These are phyloP conservation scores for Pelmatolapia mariae DNA, from an alignment of 2,113 vertebrate species.

Conservation along the genomic window DNA sequence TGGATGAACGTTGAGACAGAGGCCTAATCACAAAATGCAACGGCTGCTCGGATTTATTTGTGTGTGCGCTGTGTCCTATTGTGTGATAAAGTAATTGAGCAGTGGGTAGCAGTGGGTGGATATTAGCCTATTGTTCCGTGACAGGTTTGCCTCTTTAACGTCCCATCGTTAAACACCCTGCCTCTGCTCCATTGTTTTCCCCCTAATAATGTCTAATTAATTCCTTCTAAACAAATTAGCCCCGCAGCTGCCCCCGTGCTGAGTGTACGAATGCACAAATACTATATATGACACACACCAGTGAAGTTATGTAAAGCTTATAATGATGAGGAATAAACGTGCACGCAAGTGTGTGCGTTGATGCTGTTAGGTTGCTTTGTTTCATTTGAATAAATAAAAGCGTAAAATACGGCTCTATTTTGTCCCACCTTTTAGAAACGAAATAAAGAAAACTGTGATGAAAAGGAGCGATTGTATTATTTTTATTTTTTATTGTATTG, in stretches of 20 bases:
- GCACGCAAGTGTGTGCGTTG: neutral
- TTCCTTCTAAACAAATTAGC: slow-evolving; percentile 56
- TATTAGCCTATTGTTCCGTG: slow-evolving; percentile 58
- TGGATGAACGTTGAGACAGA: neutral
- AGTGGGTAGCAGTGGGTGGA: slow-evolving; percentile 44
- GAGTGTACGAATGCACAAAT: neutral
- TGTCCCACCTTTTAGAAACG: neutral
- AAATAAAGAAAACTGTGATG: slow-evolving; percentile 31
- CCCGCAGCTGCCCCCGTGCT: slow-evolving; percentile 10
- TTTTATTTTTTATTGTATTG: neutral
- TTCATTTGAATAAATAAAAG: neutral
- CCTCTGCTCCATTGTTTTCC: slow-evolving; percentile 47
- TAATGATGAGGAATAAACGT: slow-evolving; percentile 2
- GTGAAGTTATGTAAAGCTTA: neutral
- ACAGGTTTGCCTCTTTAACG: slow-evolving; percentile 52
- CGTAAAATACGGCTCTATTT: neutral
- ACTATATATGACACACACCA: neutral
- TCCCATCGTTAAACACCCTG: slow-evolving; percentile 41
- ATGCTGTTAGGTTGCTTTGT: neutral
- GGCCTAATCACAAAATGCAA: slow-evolving; percentile 6
- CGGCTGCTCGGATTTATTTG: neutral
- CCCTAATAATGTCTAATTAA: slow-evolving; percentile 63
- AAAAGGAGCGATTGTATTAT: neutral
- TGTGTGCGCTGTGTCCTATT: neutral
- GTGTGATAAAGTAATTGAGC: slow-evolving; percentile 52